Base-by-base conservation (phyloP, 1,140 invertebrate genomes). In the Cepaea nemoralis region DNA sequence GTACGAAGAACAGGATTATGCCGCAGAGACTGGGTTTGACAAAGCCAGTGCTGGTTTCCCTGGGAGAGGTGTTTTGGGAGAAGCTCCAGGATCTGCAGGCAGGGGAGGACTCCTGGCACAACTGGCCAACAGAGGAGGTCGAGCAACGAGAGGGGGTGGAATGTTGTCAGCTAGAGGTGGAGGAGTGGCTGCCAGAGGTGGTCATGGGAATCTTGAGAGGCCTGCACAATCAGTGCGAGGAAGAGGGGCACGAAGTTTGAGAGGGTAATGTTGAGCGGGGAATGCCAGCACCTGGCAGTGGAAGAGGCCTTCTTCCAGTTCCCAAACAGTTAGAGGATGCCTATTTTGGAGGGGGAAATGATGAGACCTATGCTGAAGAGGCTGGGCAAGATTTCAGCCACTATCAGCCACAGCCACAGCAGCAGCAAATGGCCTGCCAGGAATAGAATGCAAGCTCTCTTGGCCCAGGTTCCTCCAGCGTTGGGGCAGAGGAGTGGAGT, bases 401-500 rank as follows among this genome's bases (percentile, higher is more conserved):
- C n/a, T 31, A 63, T 31, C 59, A 63, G 16, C 59, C n/a, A 63
- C n/a, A 63, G 22, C 59, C 8, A 2, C 6, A 2, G 22, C 6
- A 3, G 2, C 2, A 16, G 59, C 27, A 63, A n/a, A n/a, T n/a
- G n/a, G n/a, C n/a, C n/a, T n/a, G n/a, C n/a, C n/a, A n/a, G n/a
- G 10, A 63, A 5, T 8, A 63, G 59, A 16, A 31, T 63, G 59
- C 27, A 6, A 6, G 16, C 16, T 2, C 59, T 27, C n/a, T 27
- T 27, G 6, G n/a, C 59, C 6, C 59, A 22, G 50, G 3, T n/a
- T n/a, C 50, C 50, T 55, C 12, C 50, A 3, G 6, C 33, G 59
- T 10, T 63, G n/a, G 59, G 59, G 22, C 50, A 55, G 50, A 55
- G 50, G n/a, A 55, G 50, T 55, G 50, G 50, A 55, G 59, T 63